Conservation (phyloP, 2,888 invertebrate genomes). For the Odontomyia ornata region DNA sequence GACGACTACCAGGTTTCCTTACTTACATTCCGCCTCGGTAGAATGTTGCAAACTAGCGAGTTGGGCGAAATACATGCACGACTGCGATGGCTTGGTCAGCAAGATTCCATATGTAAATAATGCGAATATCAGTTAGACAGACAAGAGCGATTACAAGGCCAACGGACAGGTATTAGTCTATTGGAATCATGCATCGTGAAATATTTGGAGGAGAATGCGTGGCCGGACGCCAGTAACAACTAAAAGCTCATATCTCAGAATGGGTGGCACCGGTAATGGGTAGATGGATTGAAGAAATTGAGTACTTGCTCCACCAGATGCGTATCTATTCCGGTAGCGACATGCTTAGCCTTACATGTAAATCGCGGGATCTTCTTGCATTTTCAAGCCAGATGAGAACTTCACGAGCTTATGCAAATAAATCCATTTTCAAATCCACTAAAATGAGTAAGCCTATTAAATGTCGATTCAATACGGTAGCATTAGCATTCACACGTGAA, state of each 20-base stretch:
- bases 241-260: neutral
- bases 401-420: too few species aligned
- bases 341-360: too few species aligned
- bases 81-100: slow-evolving; percentile 6
- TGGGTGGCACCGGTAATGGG: slow-evolving; percentile 15
- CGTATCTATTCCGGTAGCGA: too few species aligned
- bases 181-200: slow-evolving; percentile 2
- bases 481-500: neutral
- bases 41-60: neutral
- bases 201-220: slow-evolving; percentile 6
- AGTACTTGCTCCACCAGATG: neutral
- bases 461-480: too few species aligned
- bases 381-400: too few species aligned
- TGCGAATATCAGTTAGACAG: neutral
- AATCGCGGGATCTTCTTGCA: too few species aligned
- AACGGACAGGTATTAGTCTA: slow-evolving; percentile 11
- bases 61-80: neutral
- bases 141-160: slow-evolving; percentile 23
- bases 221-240: neutral
- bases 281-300: neutral
- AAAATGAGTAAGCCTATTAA: too few species aligned
- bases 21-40: neutral
- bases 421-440: too few species aligned
- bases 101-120: slow-evolving; percentile 13
- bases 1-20: neutral